Conservation (phyloP, 1,140 invertebrate genomes). For the Drosophila kurseongensis region DNA sequence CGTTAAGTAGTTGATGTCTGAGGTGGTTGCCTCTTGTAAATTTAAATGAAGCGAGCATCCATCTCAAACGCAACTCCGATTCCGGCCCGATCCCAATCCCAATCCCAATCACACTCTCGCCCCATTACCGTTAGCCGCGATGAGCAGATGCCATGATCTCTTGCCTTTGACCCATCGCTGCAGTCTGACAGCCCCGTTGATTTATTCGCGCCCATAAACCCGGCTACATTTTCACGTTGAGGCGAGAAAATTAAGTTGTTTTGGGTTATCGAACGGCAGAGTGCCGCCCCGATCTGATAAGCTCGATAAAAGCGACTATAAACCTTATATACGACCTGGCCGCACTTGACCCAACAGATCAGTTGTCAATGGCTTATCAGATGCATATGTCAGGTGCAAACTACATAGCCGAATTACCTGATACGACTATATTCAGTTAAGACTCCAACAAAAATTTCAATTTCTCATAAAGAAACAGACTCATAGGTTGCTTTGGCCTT, state of each 20-base stretch:
- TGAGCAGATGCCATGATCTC: constrained; percentile 48
- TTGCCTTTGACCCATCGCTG: constrained; percentile 73
- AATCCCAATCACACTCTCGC: constrained; percentile 27
- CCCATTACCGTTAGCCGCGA: constrained; percentile 61
- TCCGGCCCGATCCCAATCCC: constrained; percentile 9
- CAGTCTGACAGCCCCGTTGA: constrained; percentile 54
- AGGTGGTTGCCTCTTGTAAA: constrained; percentile 70
- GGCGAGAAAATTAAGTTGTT: constrained; percentile 82
- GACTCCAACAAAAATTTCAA: background rate
- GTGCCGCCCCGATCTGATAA: constrained; percentile 56
- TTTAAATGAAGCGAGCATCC: constrained; percentile 75
- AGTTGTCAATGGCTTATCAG: constrained; percentile 58
- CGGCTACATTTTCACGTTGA: constrained; percentile 55
- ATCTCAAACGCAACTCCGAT: constrained; percentile 14
- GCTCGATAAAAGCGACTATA: constrained; percentile 58
- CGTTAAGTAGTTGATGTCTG: constrained; percentile 79
- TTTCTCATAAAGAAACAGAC: background rate
- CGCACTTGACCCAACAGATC: constrained; percentile 65
- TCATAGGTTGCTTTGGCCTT: too few species aligned
- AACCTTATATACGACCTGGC: constrained; percentile 71
- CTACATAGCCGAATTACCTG: background rate
- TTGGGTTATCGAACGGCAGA: constrained; percentile 28
- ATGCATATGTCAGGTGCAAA: constrained; percentile 24
- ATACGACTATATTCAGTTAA: background rate
- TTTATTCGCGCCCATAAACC: constrained; percentile 68